Conservation (phyloP, 2,113 vertebrate species). For the Fregata magnificens region DNA sequence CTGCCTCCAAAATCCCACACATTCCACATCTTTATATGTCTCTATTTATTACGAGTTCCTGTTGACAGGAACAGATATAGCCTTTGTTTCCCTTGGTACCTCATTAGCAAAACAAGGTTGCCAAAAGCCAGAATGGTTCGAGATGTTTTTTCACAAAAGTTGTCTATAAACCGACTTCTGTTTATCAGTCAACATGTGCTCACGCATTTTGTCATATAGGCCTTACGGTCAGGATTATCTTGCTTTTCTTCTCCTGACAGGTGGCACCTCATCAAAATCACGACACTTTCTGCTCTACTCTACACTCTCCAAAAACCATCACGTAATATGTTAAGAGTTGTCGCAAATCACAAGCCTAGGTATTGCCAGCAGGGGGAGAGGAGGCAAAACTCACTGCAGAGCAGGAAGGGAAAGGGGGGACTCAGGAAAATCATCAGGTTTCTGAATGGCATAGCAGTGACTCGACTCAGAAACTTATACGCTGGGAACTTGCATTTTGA, state of each 20-base stretch:
- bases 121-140: neutral
- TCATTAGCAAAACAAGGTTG: conserved; percentile 17
- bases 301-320: neutral
- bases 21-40: neutral
- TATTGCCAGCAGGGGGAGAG: neutral
- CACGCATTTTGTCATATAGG: neutral
- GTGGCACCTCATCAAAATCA: neutral
- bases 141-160: neutral
- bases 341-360: neutral
- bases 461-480: neutral
- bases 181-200: neutral
- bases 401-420: neutral
- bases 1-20: neutral
- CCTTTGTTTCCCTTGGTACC: conserved; percentile 11
- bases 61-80: conserved; percentile 16
- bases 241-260: neutral
- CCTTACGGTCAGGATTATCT: neutral
- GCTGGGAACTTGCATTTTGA: neutral
- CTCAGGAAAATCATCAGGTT: neutral
- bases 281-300: neutral
- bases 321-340: neutral
- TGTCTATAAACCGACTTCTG: neutral
- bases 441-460: neutral
- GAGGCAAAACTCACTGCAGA: neutral
- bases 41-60: neutral